phyloP scores from a whole-genome alignment of 2,888 invertebrate species.

The Pandemis corylana region DNA sequence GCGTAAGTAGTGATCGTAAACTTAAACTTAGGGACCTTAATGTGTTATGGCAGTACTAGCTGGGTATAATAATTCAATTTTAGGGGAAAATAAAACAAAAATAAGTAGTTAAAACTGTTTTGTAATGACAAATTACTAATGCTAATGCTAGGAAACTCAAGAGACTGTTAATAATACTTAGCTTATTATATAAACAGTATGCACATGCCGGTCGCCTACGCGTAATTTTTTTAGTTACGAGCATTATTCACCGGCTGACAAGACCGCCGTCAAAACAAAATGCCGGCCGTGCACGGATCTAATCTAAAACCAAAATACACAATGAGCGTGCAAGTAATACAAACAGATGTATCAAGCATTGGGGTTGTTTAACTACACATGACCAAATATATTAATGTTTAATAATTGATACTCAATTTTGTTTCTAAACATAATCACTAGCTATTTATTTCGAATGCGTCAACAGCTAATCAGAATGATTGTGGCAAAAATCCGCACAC shows the following conservation, averaged over 20 bases:
- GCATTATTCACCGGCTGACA: conserved; percentile 13
- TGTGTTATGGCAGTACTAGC: no score
- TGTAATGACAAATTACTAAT: no score
- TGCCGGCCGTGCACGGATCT: conserved; percentile 22
- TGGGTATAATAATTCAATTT: no score
- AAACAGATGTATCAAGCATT: conserved; percentile 10
- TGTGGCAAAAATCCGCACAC: conserved; percentile 49
- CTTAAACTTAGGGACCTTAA: neutral
- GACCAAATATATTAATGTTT: neutral
- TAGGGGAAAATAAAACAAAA: no score
- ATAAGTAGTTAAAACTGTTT: no score
- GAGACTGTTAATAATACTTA: neutral
- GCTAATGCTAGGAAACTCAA: no score
- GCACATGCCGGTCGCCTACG: conserved; percentile 29
- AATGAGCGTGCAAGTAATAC: conserved; percentile 12
- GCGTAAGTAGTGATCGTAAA: no score
- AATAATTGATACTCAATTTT: neutral
- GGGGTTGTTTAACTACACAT: conserved; percentile 9
- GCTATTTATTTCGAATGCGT: conserved; percentile 2
- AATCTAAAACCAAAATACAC: conserved; percentile 20
- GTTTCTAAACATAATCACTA: neutral
- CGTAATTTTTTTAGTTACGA: conserved; percentile 10
- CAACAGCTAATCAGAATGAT: conserved; percentile 22
- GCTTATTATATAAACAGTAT: conserved; percentile 6
- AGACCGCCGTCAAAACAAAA: conserved; percentile 28